Base-by-base conservation (phyloP, 2,888 invertebrate species). In the Sinohyriopsis cumingii region DNA sequence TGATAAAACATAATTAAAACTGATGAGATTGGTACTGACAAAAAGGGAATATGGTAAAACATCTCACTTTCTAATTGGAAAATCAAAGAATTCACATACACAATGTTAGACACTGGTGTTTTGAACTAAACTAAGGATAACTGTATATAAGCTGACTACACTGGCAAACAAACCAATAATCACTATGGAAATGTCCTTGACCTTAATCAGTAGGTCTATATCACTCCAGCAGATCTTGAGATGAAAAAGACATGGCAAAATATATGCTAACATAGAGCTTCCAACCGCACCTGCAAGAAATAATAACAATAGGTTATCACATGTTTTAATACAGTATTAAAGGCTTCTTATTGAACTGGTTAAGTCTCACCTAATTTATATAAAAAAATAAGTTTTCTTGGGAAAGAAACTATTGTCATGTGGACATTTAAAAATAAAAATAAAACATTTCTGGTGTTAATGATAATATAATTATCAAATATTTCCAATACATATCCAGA, bases 221-320 rank as follows among this genome's bases (percentile, higher is more conserved):
- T 83, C 75, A 18, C 66, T 56, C 74, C 84, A 77, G 59, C 81
- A 73, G 12, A 89, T 69, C 62, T 82, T 81, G 59, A 88, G 69
- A 65, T 89, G 86, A 65, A 88, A 85, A 19, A 86, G 61, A 67
- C 88, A 89, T 0, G 89, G 89, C 59, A 89, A 68, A 25, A 89
- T 86, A 76, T 82, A 87, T 12, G 88, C 86, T 25, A 89, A 78
- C 45, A 85, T 65, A 3, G 89, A 83, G 67, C 86, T 85, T 9
- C 89, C 89, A 24, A 89, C 69, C 9, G 89, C 85, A 75, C 89
- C 89, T 89, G 81, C 0, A 82, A 77, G 53, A 64, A 62, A 55
- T 59, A 65, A 69, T 54, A 61, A 61, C 2, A 25, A 1, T 18
- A 57, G 54, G 9, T 45, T 24, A 28, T 33, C n/a, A 59, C 7